Evolutionary conservation across 2,888 invertebrate species (phyloP).

Genomic region (Pyralis farinalis): DNA sequence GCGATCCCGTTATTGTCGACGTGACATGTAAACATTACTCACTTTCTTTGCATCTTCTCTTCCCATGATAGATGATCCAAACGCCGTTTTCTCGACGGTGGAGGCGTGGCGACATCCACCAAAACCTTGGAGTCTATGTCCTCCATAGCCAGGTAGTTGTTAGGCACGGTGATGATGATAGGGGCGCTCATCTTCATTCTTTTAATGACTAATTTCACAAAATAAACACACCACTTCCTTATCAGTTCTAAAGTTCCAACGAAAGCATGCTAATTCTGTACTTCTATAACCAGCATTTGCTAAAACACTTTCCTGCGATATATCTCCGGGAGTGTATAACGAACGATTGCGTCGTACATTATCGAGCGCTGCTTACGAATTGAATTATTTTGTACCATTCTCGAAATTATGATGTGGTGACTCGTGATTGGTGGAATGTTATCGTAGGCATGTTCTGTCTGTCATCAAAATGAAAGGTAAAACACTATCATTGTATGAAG

Average conservation of each 20-base stretch:
- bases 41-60: constrained; percentile 94
- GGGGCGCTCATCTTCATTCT: constrained; percentile 67
- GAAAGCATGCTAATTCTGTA: constrained; percentile 49
- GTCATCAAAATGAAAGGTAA: constrained; percentile 27
- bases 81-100: constrained; percentile 83
- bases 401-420: constrained; percentile 61
- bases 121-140: constrained; percentile 51
- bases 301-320: constrained; percentile 50
- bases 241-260: constrained; percentile 34
- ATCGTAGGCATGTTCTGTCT: constrained; percentile 36
- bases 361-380: constrained; percentile 49
- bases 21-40: constrained; percentile 69
- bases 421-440: constrained; percentile 46
- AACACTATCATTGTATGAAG: constrained; percentile 8
- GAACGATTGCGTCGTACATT: constrained; percentile 63
- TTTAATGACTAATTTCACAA: constrained; percentile 33
- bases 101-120: constrained; percentile 47
- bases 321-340: constrained; percentile 43
- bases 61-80: constrained; percentile 93
- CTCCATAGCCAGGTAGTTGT: constrained; percentile 65
- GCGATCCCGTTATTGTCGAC: constrained; percentile 19
- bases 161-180: constrained; percentile 75
- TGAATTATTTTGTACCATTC: constrained; percentile 40
- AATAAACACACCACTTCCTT: constrained; percentile 34
- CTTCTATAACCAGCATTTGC: constrained; percentile 32